A percentile compares a stretch with the other conserved stretches of the same genome.
Evolutionary conservation across 2,888 invertebrate species (phyloP).

Genomic region (Drosophila maculinotata): DNA sequence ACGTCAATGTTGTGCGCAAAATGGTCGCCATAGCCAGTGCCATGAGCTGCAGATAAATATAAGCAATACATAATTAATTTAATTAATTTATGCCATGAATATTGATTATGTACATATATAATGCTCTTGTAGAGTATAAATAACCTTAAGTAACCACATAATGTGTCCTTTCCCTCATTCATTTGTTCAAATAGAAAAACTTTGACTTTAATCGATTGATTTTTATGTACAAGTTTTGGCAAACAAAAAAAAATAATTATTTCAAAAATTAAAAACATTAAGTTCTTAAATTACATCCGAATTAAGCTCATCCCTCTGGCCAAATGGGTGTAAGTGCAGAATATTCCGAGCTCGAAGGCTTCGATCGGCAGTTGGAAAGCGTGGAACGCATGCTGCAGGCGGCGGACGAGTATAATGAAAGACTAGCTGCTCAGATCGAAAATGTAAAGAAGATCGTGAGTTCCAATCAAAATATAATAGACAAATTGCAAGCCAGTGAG

Average conservation of each 20-base stretch:
- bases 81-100: slow-evolving; percentile 21
- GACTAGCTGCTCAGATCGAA: slow-evolving; percentile 16
- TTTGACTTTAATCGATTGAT: not conserved
- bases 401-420: slow-evolving; percentile 29
- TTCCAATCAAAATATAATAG: slow-evolving; percentile 29
- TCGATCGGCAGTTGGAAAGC: slow-evolving; percentile 30
- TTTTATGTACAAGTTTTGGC: slow-evolving; percentile 10
- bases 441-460: slow-evolving; percentile 38
- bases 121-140: slow-evolving; percentile 1
- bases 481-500: slow-evolving; percentile 22
- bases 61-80: not conserved
- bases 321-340: not conserved
- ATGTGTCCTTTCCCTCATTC: not conserved
- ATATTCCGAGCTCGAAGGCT: not conserved
- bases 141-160: slow-evolving; percentile 6
- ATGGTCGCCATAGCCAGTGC: slow-evolving; percentile 80
- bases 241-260: not conserved
- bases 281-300: not conserved
- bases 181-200: not conserved
- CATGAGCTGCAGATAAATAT: slow-evolving; percentile 66
- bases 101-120: slow-evolving; percentile 20
- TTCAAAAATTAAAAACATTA: not conserved
- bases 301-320: not conserved
- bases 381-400: slow-evolving; percentile 36
- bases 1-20: slow-evolving; percentile 78